Percentiles rank a stretch among this genome's conserved stretches.
Evolutionary conservation across 2,888 invertebrate species (phyloP).

Genomic region (Loripinus fragilis): DNA sequence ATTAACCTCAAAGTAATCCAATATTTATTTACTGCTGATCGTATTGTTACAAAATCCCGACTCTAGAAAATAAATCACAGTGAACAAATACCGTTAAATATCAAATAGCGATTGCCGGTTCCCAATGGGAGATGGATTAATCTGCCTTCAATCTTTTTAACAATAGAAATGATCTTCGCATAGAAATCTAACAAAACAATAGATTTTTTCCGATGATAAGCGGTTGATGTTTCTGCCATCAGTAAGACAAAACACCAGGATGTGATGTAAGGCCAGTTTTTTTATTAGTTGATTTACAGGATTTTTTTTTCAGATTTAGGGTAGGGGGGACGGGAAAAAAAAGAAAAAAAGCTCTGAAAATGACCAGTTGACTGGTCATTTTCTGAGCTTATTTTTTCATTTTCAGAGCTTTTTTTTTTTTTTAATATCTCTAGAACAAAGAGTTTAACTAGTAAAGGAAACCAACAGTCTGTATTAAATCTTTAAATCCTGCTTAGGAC

Average conservation of each 20-base stretch:
- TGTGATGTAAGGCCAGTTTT: too few relatives aligned
- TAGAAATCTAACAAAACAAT: conserved; percentile 23
- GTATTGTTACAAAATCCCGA: conserved; percentile 15
- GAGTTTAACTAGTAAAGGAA: too few relatives aligned
- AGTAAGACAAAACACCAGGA: not conserved
- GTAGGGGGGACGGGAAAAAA: too few relatives aligned
- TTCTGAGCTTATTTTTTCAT: too few relatives aligned
- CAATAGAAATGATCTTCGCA: conserved; percentile 23
- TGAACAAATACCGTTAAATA: conserved; percentile 56
- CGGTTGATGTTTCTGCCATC: conserved; percentile 13
- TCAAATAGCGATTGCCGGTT: conserved; percentile 28
- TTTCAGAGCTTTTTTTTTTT: too few relatives aligned
- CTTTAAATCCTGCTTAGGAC: too few relatives aligned
- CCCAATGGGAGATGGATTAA: conserved; percentile 16
- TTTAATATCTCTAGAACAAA: too few relatives aligned
- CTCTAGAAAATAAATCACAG: conserved; percentile 50
- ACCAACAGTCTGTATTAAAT: too few relatives aligned
- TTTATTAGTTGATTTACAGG: too few relatives aligned
- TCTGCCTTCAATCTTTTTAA: conserved; percentile 13
- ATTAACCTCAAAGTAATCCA: conserved; percentile 44
- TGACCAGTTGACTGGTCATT: too few relatives aligned
- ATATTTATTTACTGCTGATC: conserved; percentile 51
- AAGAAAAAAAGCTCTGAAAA: too few relatives aligned
- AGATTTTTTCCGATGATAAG: conserved; percentile 8
- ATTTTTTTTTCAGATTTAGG: too few relatives aligned